A percentile compares a stretch with the other conserved stretches of the same genome.
phyloP scores from a whole-genome alignment of 2,797 vertebrate genomes.

The Bradypodion ventrale region DNA sequence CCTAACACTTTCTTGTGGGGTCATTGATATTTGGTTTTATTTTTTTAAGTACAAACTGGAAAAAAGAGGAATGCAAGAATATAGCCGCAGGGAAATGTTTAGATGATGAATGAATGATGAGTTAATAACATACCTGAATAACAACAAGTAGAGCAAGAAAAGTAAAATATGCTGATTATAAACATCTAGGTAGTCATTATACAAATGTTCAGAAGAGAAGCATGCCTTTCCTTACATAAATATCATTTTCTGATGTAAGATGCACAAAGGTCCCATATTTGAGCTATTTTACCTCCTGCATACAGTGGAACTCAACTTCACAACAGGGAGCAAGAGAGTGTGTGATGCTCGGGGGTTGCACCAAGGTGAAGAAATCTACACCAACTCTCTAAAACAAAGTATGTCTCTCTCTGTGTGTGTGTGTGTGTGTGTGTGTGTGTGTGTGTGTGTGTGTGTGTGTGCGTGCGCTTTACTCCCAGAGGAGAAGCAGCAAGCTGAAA shows the following conservation, averaged over 20 bases:
- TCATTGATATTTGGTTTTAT: background rate
- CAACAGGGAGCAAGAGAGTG: background rate
- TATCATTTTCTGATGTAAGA: background rate
- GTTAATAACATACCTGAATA: background rate
- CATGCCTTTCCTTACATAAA: background rate
- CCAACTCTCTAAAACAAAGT: background rate
- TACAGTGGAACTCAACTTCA: background rate
- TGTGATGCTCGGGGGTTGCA: background rate
- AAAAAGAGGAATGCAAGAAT: background rate
- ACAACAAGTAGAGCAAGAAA: background rate
- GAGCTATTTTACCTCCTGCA: background rate
- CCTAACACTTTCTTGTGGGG: background rate
- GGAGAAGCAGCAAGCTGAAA: slow-evolving; percentile 42
- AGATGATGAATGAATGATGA: background rate
- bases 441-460: background rate
- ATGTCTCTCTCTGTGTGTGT: background rate
- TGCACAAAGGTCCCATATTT: background rate
- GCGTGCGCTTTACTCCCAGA: slow-evolving; percentile 9
- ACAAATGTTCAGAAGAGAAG: background rate
- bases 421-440: background rate
- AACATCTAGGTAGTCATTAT: background rate
- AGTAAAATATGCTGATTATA: background rate
- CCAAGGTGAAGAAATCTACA: slow-evolving; percentile 25
- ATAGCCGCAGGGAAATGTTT: background rate
- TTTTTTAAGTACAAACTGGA: background rate